Evolutionary conservation across 2,888 invertebrate genomes (phyloP).

Genomic region (Oscheius sp.): DNA sequence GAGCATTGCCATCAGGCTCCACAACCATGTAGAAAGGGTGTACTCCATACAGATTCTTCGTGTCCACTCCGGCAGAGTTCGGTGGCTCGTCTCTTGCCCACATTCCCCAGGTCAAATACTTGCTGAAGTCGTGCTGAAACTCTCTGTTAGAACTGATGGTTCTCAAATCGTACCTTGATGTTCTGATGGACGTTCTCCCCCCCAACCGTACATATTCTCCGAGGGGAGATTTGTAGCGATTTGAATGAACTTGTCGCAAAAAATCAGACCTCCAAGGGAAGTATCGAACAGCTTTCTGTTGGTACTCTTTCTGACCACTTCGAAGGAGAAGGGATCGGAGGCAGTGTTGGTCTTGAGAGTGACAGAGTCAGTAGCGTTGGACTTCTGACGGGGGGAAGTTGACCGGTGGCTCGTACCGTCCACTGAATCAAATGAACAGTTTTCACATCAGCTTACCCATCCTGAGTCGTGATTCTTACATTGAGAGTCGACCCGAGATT

Average conservation of each 20-base stretch:
- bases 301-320: slow-evolving; percentile 50
- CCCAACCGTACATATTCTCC: slow-evolving; percentile 71
- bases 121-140: slow-evolving; percentile 65
- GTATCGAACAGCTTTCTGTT: slow-evolving; percentile 65
- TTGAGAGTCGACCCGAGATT: slow-evolving; percentile 56
- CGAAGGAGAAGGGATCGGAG: slow-evolving; percentile 59
- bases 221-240: slow-evolving; percentile 68
- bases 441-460: slow-evolving; percentile 1
- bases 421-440: background rate
- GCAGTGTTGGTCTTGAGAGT: slow-evolving; percentile 38
- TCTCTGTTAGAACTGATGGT: background rate
- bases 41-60: slow-evolving; percentile 69
- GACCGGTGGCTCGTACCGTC: slow-evolving; percentile 63
- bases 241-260: slow-evolving; percentile 70
- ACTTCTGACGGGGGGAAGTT: slow-evolving; percentile 49
- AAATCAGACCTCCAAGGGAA: slow-evolving; percentile 68
- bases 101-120: slow-evolving; percentile 69
- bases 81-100: slow-evolving; percentile 68
- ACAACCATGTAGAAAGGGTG: slow-evolving; percentile 69
- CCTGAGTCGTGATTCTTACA: slow-evolving; percentile 46
- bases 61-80: slow-evolving; percentile 53
- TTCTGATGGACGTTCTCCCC: slow-evolving; percentile 70
- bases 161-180: slow-evolving; percentile 50
- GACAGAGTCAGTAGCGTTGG: slow-evolving; percentile 44
- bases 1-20: slow-evolving; percentile 69